Evolutionary conservation across 2,888 invertebrate species (phyloP), one percentile per base, ranked within the genome.

Genomic region (Escarpia spicata): DNA sequence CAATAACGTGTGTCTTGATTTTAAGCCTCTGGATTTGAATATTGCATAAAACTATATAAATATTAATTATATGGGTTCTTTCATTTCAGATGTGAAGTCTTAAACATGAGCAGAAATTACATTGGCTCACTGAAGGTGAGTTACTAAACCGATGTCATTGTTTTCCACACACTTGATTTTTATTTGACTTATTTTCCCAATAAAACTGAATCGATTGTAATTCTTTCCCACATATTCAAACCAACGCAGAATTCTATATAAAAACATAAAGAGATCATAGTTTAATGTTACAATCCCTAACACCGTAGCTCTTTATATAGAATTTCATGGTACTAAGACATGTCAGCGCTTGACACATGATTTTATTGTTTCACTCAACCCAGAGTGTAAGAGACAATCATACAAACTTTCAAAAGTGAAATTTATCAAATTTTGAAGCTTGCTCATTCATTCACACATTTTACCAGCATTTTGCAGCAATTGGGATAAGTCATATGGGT

Each of bases 21-120:
- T 75, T 19, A 26, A 26, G 52, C 12, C 52, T 52, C 12, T 52
- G 9, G 9, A 52, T 15, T 75, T 75, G 26, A 26, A 75, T 75
- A 19, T 75, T n/a, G 75, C 75, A 75, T 75, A 6, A 1, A 75
- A 75, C 26, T 90, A 37, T 37, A 45, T 92, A 90, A 90, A 45
- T 37, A 52, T 91, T 6, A 45, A 52, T 26, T 90, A 4, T 58
- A 60, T 75, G 3, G 60, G 26, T 93, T 60, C 92, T 58, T 92
- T n/a, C 91, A 43, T 95, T 95, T 90, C 95, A 96, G 95, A 45
- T 96, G 96, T 94, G 95, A 94, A 93, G 94, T 94, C 58, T 92
- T 96, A 90, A 95, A 95, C 93, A 91, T 96, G 60, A 95, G 95
- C 92, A 93, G 94, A 75, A 96, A 96, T 92, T 95, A 93, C 93